Conservation (phyloP, 2,113 vertebrate genomes). For the Formicarius rufipectus region DNA sequence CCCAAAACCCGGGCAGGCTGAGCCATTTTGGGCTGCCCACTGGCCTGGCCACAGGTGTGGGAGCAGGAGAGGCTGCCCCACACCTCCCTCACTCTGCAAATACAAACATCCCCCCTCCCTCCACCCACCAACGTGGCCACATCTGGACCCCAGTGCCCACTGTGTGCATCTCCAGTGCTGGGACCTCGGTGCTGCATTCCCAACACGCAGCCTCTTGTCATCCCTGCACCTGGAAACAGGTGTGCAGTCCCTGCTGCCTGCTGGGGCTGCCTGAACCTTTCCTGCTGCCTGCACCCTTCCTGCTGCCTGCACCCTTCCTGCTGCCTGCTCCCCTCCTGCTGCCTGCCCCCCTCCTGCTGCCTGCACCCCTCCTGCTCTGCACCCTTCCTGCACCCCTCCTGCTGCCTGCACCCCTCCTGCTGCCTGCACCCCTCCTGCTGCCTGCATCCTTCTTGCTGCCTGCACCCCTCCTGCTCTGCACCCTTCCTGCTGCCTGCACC, state of each 20-base stretch:
- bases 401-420: no score
- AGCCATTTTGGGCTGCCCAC: background rate
- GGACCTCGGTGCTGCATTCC: background rate
- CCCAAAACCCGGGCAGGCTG: background rate
- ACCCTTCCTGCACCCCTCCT: background rate
- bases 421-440: background rate
- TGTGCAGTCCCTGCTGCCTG: background rate
- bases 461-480: background rate
- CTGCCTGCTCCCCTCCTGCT: background rate
- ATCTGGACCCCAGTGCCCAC: background rate
- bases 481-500: background rate
- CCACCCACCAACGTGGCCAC: background rate
- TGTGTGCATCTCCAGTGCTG: background rate
- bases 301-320: background rate
- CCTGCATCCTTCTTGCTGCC: background rate
- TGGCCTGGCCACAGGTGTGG: background rate
- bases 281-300: background rate
- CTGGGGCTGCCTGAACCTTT: background rate
- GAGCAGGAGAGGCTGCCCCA: background rate
- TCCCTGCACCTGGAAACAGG: background rate
- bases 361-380: background rate
- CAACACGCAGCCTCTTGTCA: accelerated
- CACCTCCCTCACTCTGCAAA: background rate
- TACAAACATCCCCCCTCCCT: background rate
- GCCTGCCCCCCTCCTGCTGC: background rate